Conservation (phyloP, 2,113 vertebrate species). For the Maccullochella peelii region DNA sequence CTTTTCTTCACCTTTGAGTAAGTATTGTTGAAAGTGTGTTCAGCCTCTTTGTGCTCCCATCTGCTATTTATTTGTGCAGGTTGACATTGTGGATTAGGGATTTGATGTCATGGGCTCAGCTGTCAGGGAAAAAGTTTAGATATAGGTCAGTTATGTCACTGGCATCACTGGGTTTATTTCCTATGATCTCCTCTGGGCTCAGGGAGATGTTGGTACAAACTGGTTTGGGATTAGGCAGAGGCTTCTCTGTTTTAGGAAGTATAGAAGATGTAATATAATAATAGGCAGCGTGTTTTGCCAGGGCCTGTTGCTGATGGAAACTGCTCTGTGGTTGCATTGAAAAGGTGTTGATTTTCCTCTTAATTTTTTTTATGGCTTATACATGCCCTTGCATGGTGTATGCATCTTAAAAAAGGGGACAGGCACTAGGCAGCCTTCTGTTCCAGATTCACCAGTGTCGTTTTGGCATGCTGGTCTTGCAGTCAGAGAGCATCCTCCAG, state of each 20-base stretch:
- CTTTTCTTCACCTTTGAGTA: slow-evolving; percentile 99
- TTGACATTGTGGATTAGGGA: slow-evolving; percentile 31
- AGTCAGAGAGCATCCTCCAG: not conserved
- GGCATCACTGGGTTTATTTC: slow-evolving; percentile 30
- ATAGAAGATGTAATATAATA: not conserved
- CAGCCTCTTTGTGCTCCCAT: not conserved
- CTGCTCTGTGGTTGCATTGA: not conserved
- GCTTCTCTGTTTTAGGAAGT: slow-evolving; percentile 12
- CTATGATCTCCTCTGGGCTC: slow-evolving; percentile 25
- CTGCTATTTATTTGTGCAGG: slow-evolving; percentile 9
- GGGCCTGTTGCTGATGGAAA: not conserved
- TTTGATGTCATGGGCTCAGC: slow-evolving; percentile 46
- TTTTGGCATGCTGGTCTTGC: not conserved
- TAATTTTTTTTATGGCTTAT: slow-evolving; percentile 2
- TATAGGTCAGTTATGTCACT: slow-evolving; percentile 57
- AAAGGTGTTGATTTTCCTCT: slow-evolving; percentile 33
- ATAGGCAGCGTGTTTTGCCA: not conserved
- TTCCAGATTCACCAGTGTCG: not conserved
- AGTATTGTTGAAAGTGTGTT: slow-evolving; percentile 80
- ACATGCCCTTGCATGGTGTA: not conserved
- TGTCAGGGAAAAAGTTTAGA: slow-evolving; percentile 38
- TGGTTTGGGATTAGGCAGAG: slow-evolving; percentile 23
- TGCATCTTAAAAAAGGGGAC: not conserved
- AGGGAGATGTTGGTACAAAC: slow-evolving; percentile 41
- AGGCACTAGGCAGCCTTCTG: not conserved